Evolutionary conservation across 2,113 vertebrate species (phyloP), one percentile per base, ranked within the genome.

Genomic region (Tachycineta bicolor): DNA sequence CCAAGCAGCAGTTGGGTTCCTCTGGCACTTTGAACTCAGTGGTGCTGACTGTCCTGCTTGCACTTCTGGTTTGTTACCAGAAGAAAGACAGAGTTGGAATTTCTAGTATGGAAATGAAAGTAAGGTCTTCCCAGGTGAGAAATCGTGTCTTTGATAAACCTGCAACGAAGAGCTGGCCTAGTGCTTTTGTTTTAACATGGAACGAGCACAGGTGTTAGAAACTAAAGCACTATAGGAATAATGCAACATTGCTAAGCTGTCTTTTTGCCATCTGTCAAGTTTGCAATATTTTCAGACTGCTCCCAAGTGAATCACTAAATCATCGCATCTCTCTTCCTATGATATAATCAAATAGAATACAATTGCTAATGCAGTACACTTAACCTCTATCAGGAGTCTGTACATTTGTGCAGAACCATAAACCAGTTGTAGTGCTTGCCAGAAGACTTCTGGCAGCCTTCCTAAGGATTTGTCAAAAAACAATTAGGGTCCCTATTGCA

Each of bases 381-480:
- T 83, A 89, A 95, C 85, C 85, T 94, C 44, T 93, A 43, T 81
- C 65, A 82, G 41, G 87, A 84, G 47, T 82, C 68, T 55, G 41
- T 65, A 9, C 90, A 26, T 89, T 89, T 93, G 43, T 75, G n/a
- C 14, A 44, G 83, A 94, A 52, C 58, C 44, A 89, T 43, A 89
- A 95, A 74, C 68, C 11, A 7, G 14, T 67, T 46, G 58, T 46
- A 68, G 50, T 37, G 39, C 3, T 5, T 59, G 84, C 63, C 56
- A 94, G 74, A 80, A 71, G 31, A 50, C 17, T 85, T 53, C 64
- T 90, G 90, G 69, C 67, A 96, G 89, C 80, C 31, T 64, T 96
- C 41, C 69, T 69, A 84, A 94, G 60, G 94, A 78, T 96, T 92
- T 92, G 52, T 95, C 44, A 93, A 65, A 97, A 96, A 89, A 4